phyloP scores from a whole-genome alignment of 2,888 invertebrate species.

The Limnephilus rhombicus region DNA sequence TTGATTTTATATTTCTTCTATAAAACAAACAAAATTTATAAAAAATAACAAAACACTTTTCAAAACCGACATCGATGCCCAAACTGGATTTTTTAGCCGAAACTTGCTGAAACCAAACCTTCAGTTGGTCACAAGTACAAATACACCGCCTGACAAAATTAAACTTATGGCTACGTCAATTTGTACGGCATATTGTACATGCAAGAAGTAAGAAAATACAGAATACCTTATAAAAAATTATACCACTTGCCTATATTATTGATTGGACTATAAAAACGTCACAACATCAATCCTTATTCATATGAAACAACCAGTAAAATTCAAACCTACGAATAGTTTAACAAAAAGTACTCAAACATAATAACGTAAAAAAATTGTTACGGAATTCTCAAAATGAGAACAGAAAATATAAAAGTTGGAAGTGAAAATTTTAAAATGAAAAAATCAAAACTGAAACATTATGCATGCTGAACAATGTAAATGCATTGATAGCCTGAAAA shows the following conservation, averaged over 20 bases:
- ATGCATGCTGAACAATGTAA: conserved; percentile 16
- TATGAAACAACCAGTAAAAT: background rate
- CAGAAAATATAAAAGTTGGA: background rate
- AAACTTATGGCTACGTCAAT: background rate
- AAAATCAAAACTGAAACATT: background rate
- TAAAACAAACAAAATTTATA: too few relatives aligned
- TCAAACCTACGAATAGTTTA: background rate
- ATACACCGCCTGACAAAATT: background rate
- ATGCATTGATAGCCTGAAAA: conserved; percentile 19
- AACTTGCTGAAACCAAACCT: too few relatives aligned
- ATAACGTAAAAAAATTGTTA: background rate
- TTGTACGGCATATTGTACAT: background rate
- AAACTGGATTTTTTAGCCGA: too few relatives aligned
- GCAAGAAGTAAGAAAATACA: too few relatives aligned
- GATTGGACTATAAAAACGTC: too few relatives aligned
- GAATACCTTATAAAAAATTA: background rate
- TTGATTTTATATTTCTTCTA: too few relatives aligned
- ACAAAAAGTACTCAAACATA: background rate
- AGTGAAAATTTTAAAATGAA: background rate
- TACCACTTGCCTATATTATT: background rate
- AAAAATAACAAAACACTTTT: too few relatives aligned
- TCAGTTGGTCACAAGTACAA: too few relatives aligned
- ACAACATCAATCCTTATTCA: too few relatives aligned
- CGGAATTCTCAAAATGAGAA: background rate
- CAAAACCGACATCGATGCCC: too few relatives aligned